Evolutionary conservation across 2,888 invertebrate species (phyloP).

Genomic region (Lasioglossum zephyrum): DNA sequence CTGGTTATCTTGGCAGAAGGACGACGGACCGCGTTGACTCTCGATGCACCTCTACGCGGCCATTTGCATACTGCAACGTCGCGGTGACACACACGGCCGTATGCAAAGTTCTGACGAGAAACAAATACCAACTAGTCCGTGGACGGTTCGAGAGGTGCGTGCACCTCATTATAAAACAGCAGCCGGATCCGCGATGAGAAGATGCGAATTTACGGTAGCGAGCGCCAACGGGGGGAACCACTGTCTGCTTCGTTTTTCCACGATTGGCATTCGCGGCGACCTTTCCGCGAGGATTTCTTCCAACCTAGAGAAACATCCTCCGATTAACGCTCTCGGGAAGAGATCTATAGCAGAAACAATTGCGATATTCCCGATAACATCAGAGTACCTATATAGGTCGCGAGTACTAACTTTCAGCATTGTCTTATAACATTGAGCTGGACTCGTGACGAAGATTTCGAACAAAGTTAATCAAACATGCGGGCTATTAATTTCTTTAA

Average conservation of each 20-base stretch:
- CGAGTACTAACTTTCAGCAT: not conserved
- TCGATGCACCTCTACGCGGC: slow-evolving; percentile 43
- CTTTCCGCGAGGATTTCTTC: slow-evolving; percentile 11
- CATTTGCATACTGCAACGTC: slow-evolving; percentile 68
- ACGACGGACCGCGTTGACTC: slow-evolving; percentile 53
- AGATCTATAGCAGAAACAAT: not conserved
- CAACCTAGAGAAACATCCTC: not conserved
- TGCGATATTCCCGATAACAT: not conserved
- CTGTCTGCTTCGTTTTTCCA: slow-evolving; percentile 21
- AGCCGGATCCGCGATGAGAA: slow-evolving; percentile 58
- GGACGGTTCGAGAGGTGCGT: slow-evolving; percentile 64
- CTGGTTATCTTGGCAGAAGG: slow-evolving; percentile 60
- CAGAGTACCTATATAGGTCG: not conserved
- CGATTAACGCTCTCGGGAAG: slow-evolving; percentile 33
- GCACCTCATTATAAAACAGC: slow-evolving; percentile 72
- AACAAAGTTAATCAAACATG: no score
- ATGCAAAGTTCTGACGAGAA: slow-evolving; percentile 75
- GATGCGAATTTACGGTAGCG: slow-evolving; percentile 68
- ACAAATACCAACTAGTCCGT: slow-evolving; percentile 71
- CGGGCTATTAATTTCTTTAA: no score
- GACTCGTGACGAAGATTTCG: no score
- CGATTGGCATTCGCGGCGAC: slow-evolving; percentile 39
- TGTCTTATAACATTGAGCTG: no score
- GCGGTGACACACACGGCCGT: slow-evolving; percentile 62
- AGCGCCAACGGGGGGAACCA: not conserved